A percentile compares a stretch with the other conserved stretches of the same genome.
These are phyloP conservation scores for Homalodisca vitripennis DNA, from an alignment of 1,140 invertebrate genomes.

Conservation along the genomic window DNA sequence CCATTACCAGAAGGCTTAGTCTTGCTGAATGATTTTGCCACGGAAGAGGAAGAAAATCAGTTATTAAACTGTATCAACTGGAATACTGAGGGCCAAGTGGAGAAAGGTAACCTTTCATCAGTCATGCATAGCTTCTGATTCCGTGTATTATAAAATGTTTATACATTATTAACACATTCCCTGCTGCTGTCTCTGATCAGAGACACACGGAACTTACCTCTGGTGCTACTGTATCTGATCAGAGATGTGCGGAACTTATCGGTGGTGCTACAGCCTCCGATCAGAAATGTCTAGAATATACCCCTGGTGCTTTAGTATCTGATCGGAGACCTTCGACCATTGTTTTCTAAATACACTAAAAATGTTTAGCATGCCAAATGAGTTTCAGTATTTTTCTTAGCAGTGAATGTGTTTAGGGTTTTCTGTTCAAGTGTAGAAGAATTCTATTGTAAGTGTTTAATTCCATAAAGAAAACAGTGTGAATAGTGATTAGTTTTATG, in stretches of 20 bases:
- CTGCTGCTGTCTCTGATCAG: neutral
- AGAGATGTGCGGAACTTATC: neutral
- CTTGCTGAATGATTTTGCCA: constrained; percentile 73
- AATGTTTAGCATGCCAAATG: no score
- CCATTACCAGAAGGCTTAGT: constrained; percentile 67
- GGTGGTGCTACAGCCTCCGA: no score
- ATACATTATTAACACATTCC: neutral
- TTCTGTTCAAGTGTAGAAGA: no score
- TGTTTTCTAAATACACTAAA: no score
- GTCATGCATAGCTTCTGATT: neutral
- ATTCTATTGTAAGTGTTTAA: no score
- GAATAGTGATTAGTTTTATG: no score
- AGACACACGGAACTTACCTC: neutral
- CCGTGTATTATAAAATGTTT: neutral
- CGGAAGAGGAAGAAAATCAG: constrained; percentile 64
- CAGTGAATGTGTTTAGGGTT: no score
- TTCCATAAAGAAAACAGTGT: no score
- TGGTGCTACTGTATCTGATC: neutral
- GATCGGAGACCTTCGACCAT: no score
- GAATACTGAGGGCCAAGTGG: constrained; percentile 47
- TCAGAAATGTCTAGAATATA: no score
- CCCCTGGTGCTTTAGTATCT: no score
- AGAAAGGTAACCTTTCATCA: constrained; percentile 3
- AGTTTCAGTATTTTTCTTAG: no score
- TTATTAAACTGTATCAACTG: constrained; percentile 64